phyloP scores from a whole-genome alignment of 1,140 invertebrate species.

The Oreohelix idahoensis region DNA sequence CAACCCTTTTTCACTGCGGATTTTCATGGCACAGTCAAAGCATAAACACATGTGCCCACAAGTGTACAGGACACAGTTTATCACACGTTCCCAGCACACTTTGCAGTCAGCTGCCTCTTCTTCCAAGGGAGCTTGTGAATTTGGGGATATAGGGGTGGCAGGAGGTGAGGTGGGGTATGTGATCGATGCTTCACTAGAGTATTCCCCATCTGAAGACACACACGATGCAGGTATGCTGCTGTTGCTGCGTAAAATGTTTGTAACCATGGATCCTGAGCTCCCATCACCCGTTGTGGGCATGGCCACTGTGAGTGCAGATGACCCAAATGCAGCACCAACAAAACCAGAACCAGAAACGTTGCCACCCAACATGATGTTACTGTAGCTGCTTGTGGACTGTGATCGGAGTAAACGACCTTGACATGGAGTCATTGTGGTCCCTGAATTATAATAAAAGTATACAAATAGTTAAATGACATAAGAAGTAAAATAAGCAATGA shows the following conservation, averaged over 20 bases:
- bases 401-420: slow-evolving; percentile 52
- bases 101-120: slow-evolving; percentile 82
- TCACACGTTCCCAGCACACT: slow-evolving; percentile 93
- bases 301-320: slow-evolving; percentile 49
- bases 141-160: slow-evolving; percentile 16
- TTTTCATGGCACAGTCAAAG: slow-evolving; percentile 93
- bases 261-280: slow-evolving; percentile 30
- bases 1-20: slow-evolving; percentile 87
- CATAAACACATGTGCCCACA: slow-evolving; percentile 99
- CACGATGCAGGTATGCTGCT: slow-evolving; percentile 48
- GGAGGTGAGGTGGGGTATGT: slow-evolving; percentile 41
- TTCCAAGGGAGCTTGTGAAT: not conserved
- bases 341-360: not conserved
- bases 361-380: slow-evolving; percentile 7
- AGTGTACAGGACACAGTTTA: slow-evolving; percentile 94
- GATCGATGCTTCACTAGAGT: not conserved
- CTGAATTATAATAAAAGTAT: not conserved
- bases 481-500: too few relatives aligned
- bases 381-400: slow-evolving; percentile 50
- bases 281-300: slow-evolving; percentile 42
- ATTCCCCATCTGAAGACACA: slow-evolving; percentile 40
- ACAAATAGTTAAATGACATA: too few relatives aligned
- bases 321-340: not conserved
- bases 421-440: slow-evolving; percentile 22
- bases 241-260: slow-evolving; percentile 49